These are phyloP conservation scores for Habropoda laboriosa DNA, from an alignment of 1,140 invertebrate genomes.

Conservation along the genomic window DNA sequence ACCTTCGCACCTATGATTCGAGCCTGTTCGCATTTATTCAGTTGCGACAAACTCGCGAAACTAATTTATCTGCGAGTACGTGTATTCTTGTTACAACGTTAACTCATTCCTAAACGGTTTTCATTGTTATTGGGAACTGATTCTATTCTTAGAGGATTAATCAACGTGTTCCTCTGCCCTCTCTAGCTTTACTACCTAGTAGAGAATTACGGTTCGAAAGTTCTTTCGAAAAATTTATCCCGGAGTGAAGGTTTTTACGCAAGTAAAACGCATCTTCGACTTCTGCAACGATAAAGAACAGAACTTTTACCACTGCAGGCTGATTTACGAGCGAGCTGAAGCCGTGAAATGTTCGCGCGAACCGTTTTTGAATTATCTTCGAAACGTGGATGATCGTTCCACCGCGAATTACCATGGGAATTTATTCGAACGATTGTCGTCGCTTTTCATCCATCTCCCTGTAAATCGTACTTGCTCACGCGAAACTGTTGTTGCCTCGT, in stretches of 20 bases:
- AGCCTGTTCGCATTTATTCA: not conserved
- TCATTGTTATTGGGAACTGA: too few species aligned
- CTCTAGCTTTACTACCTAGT: too few species aligned
- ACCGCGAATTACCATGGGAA: conserved; percentile 19
- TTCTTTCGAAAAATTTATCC: too few species aligned
- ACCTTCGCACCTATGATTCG: not conserved
- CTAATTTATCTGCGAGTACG: not conserved
- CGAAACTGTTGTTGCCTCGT: not conserved
- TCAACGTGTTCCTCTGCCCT: not conserved
- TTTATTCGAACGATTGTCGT: conserved; percentile 26
- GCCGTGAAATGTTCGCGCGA: conserved; percentile 35
- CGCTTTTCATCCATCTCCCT: not conserved
- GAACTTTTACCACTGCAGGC: conserved; percentile 17
- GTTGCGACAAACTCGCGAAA: not conserved
- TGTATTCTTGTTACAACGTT: not conserved
- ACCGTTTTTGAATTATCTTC: conserved; percentile 14
- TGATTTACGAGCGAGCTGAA: conserved; percentile 45
- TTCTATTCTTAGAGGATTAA: too few species aligned
- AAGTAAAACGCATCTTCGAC: not conserved
- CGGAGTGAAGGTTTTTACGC: too few species aligned
- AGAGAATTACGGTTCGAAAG: too few species aligned
- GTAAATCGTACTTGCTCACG: conserved; percentile 2
- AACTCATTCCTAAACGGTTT: not conserved
- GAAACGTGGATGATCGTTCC: not conserved
- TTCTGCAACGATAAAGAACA: not conserved